Evolutionary conservation across 2,113 vertebrate genomes (phyloP).

Genomic region (Eupsittula cactorum): DNA sequence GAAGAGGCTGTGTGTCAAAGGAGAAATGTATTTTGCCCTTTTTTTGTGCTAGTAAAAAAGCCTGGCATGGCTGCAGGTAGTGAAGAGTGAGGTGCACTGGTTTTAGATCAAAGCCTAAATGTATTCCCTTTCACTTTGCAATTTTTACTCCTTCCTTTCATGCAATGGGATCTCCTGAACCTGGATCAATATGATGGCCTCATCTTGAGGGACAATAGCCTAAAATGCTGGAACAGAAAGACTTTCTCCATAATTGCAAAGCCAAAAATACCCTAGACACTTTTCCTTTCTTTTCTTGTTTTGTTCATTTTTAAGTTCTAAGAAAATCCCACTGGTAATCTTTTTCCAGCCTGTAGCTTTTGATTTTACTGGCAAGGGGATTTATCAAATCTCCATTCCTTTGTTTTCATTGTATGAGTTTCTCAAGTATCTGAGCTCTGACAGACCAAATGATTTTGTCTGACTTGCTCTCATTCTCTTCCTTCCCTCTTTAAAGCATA

Average conservation of each 20-base stretch:
- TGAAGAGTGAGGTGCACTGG: background rate
- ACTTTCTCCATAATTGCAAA: background rate
- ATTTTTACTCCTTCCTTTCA: background rate
- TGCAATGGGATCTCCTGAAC: background rate
- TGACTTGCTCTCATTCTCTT: background rate
- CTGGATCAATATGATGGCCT: background rate
- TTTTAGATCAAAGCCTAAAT: background rate
- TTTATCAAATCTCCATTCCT: background rate
- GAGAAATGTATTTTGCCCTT: background rate
- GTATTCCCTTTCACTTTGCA: background rate
- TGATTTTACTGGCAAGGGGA: background rate
- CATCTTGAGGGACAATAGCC: background rate
- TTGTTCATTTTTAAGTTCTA: background rate
- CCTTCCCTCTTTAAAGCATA: background rate
- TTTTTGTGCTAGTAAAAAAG: background rate
- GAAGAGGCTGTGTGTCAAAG: background rate
- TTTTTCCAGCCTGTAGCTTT: background rate
- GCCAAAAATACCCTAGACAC: background rate
- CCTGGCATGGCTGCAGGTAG: background rate
- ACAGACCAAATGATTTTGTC: background rate
- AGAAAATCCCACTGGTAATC: background rate
- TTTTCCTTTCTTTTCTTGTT: background rate
- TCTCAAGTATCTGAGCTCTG: background rate
- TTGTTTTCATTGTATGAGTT: background rate
- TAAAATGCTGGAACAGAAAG: background rate